Evolutionary conservation across 2,113 vertebrate species (phyloP), one percentile per base, ranked within the genome.

Genomic region (Felis catus): DNA sequence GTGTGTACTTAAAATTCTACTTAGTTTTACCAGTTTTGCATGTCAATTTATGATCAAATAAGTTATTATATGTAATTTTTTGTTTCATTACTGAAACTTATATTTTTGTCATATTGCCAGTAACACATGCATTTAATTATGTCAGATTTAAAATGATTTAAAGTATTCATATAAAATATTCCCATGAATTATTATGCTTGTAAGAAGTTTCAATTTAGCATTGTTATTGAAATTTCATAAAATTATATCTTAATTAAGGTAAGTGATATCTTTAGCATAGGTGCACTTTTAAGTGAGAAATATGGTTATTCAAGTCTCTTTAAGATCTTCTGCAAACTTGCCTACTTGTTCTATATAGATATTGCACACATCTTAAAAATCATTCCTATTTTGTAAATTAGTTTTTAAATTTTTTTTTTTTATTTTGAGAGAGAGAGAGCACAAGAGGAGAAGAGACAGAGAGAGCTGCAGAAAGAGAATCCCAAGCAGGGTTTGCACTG

Each of bases 241-340:
- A 88, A 93, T 80, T 89, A 31, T 76, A 58, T 81, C 4, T 71
- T 82, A 96, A 55, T 93, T 65, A 89, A 74, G 33, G 4, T 39
- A 85, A 89, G 53, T 84, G 23, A 79, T 21, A 84, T 41, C 25
- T 94, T 61, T 16, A 55, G 55, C 16, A 55, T 1, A 58, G 5
- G 23, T 93, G 3, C 19, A 87, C 70, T 65, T 95, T 95, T 16
- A 66, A 89, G 55, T 45, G 39, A n/a, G 13, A 91, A 80, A 89
- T 89, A 61, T 15, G 45, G 80, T 95, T 92, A 89, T 92, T 89
- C 7, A 93, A 82, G 80, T 89, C 36, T 70, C 14, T 79, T n/a
- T 58, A 86, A 63, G 15, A 89, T 4, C 12, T 29, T 41, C 33
- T 68, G 55, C 0, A 95, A 87, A 71, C 8, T 73, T 95, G 33